These are phyloP conservation scores for Drosophila mauritiana DNA, from an alignment of 1,140 invertebrate species.

Conservation along the genomic window DNA sequence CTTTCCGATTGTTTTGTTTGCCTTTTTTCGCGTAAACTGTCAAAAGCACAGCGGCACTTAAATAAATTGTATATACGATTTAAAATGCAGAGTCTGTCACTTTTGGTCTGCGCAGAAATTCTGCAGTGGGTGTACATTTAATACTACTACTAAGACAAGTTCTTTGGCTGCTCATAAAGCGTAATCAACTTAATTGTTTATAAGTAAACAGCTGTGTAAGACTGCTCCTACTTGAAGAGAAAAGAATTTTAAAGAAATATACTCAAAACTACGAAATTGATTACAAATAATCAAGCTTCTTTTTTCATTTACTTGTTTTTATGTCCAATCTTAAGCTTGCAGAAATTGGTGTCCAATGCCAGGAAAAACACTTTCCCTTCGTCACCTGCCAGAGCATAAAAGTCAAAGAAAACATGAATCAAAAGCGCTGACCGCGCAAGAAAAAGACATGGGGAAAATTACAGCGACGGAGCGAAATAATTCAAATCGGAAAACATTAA, in stretches of 20 bases:
- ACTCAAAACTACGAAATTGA: no score
- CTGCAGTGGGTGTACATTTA: neutral
- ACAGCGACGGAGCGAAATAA: conserved; percentile 7
- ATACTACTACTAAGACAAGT: no score
- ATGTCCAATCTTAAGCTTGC: conserved; percentile 16
- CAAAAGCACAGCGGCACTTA: conserved; percentile 45
- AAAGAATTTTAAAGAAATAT: no score
- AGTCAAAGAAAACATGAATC: conserved; percentile 47
- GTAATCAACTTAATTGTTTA: no score
- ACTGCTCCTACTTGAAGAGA: no score
- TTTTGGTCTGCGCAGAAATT: neutral
- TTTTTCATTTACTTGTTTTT: neutral
- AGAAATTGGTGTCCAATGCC: conserved; percentile 21
- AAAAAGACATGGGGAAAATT: conserved; percentile 23
- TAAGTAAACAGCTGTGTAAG: no score
- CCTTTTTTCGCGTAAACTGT: conserved; percentile 38
- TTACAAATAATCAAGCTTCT: neutral
- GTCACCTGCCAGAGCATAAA: conserved; percentile 35
- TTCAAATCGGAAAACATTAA: conserved; percentile 55
- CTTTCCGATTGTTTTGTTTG: conserved; percentile 26
- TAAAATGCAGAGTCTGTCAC: conserved; percentile 9
- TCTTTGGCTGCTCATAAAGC: no score
- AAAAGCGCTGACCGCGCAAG: conserved; percentile 24
- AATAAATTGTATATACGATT: conserved; percentile 33
- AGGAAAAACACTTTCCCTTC: conserved; percentile 18